These are phyloP conservation scores for Grallaria varia DNA, from an alignment of 2,113 vertebrate genomes.

Conservation along the genomic window DNA sequence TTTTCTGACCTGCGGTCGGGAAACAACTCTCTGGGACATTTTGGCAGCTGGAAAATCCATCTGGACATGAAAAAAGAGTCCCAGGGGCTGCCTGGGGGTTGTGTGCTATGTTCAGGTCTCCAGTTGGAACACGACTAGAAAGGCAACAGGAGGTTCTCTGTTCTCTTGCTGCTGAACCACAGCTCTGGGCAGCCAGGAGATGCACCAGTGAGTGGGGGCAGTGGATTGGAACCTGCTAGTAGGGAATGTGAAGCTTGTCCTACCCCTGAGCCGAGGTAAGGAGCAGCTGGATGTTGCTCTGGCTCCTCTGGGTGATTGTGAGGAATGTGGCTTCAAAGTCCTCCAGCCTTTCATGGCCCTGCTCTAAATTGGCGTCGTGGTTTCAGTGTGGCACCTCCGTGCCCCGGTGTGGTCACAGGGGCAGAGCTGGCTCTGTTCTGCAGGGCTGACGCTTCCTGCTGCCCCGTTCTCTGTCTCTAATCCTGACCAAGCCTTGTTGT, in stretches of 20 bases:
- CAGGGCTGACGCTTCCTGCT: background rate
- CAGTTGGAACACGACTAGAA: background rate
- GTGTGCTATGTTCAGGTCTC: accelerated
- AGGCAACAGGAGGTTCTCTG: background rate
- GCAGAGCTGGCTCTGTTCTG: background rate
- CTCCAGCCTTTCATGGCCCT: background rate
- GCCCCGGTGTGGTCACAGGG: background rate
- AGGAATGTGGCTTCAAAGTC: background rate
- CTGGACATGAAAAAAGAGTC: background rate
- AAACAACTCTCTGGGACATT: background rate
- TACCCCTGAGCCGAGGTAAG: background rate
- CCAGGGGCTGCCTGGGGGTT: background rate
- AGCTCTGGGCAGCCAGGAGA: background rate
- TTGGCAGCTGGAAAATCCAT: background rate
- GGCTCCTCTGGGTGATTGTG: background rate
- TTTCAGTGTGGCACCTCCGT: background rate
- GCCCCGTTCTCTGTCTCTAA: background rate
- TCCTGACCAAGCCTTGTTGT: background rate
- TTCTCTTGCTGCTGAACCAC: background rate
- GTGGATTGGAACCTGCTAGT: background rate
- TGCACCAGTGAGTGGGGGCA: accelerated
- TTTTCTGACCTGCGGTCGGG: background rate
- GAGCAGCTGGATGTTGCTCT: background rate
- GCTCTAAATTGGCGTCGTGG: background rate
- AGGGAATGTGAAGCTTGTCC: background rate